Base-by-base conservation (phyloP, 2,113 vertebrate species). In the Alouatta palliata region DNA sequence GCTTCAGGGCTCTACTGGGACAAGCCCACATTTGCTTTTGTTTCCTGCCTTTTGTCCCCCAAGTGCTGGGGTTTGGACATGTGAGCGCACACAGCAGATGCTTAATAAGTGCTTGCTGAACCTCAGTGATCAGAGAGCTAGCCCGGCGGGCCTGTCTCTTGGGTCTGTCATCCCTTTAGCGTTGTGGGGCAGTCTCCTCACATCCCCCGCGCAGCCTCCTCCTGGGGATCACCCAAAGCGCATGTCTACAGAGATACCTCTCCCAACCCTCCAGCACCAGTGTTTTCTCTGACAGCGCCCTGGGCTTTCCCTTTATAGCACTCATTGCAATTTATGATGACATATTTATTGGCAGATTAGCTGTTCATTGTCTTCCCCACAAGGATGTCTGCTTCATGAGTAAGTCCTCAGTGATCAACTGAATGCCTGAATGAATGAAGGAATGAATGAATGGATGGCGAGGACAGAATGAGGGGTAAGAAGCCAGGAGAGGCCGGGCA, bases 241-340 rank as follows among this genome's bases (percentile, higher is more conserved):
- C 58, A 64, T 6, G 6, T 20, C 73, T 49, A 1, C 19, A 88
- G 81, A 58, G 75, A 54, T 27, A 4, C 79, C 16, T 17, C 56
- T 56, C n/a, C 3, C 1, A 5, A 16, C 13, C 37, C 66, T 35
- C 21, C 20, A 56, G 83, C 2, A 6, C 32, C 40, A 0, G 0
- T 4, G 0, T 25, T 27, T 30, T 40, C 68, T 58, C 27, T n/a
- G 6, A 35, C n/a, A 7, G 73, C n/a, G 0, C 21, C 40, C 61
- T 0, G 1, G 19, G 4, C 68, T 56, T 37, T 47, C 47, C 20
- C 91, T 45, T 77, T 16, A 35, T 0, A 32, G 30, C 13, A 11
- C 2, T 54, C 16, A 3, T 1, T 20, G 61, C 25, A 45, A 5
- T 43, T 71, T 45, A 12, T 0, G 21, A 19, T 43, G 3, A 1